Percentiles rank a stretch among this genome's conserved stretches.
Conservation (phyloP, 2,888 invertebrate species). For the Eupelmus urozonus region DNA sequence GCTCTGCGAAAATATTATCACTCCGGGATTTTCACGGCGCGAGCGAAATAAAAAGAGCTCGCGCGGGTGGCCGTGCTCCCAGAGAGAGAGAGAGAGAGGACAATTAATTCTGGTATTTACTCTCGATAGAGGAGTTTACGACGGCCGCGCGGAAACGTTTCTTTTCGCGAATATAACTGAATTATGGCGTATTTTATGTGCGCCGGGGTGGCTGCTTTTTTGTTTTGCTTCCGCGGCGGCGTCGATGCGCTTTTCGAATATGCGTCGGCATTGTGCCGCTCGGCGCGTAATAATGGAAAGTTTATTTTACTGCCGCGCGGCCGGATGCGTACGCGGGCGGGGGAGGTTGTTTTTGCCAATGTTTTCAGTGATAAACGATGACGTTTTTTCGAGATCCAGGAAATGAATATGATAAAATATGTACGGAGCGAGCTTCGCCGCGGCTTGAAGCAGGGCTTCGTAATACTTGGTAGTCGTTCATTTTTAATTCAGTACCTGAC, state of each 20-base stretch:
- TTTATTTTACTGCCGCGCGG: neutral
- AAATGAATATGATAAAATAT: too few relatives aligned
- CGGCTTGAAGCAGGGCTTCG: too few relatives aligned
- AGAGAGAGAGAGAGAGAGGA: neutral
- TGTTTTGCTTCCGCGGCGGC: neutral
- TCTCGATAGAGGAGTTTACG: slow-evolving; percentile 29
- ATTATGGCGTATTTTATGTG: slow-evolving; percentile 29
- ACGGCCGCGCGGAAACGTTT: slow-evolving; percentile 11
- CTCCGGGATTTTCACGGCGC: neutral
- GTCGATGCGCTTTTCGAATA: neutral
- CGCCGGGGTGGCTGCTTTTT: neutral
- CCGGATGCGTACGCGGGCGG: neutral
- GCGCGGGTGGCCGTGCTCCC: neutral
- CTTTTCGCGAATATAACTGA: slow-evolving; percentile 7
- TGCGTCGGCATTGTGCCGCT: neutral
- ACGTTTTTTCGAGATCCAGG: neutral
- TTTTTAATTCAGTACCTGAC: too few relatives aligned
- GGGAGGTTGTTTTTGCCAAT: neutral
- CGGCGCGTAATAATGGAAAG: neutral
- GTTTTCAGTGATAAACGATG: neutral
- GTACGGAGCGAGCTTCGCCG: too few relatives aligned
- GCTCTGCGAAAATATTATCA: slow-evolving; percentile 44
- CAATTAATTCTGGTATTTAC: slow-evolving; percentile 36
- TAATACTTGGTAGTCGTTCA: too few relatives aligned
- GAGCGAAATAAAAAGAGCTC: neutral